phyloP scores from a whole-genome alignment of 2,888 invertebrate genomes.

The Adelognathus sp. region DNA sequence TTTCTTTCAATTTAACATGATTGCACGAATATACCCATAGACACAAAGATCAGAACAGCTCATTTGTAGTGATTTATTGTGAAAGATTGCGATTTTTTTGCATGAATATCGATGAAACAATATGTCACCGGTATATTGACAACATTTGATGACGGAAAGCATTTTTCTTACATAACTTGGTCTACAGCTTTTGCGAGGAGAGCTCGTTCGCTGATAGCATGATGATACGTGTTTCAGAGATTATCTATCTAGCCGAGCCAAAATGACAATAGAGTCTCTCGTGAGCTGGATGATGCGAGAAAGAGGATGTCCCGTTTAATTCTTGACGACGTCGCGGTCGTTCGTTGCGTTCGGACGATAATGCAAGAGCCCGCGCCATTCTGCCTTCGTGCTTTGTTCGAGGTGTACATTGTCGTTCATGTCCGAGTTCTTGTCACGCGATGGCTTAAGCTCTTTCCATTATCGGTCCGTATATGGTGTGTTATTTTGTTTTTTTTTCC shows the following conservation, averaged over 20 bases:
- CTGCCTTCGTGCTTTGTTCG: not conserved
- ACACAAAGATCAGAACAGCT: too few relatives aligned
- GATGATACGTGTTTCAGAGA: slow-evolving; percentile 12
- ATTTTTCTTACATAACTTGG: not conserved
- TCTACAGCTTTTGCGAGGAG: not conserved
- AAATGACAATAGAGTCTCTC: slow-evolving; percentile 3
- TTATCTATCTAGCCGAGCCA: not conserved
- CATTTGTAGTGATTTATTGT: too few relatives aligned
- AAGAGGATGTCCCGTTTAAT: slow-evolving; percentile 48
- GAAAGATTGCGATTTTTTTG: too few relatives aligned
- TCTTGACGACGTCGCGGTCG: slow-evolving; percentile 38
- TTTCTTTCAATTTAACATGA: too few relatives aligned
- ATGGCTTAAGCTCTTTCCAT: slow-evolving; percentile 29
- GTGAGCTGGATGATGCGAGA: slow-evolving; percentile 27
- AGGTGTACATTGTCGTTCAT: slow-evolving; percentile 2
- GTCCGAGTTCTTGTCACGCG: slow-evolving; percentile 14
- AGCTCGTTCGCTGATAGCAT: not conserved
- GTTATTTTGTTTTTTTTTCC: not conserved
- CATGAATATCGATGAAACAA: not conserved
- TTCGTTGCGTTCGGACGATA: slow-evolving; percentile 28
- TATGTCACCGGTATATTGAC: not conserved
- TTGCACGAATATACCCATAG: too few relatives aligned
- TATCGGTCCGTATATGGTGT: not conserved
- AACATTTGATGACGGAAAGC: not conserved
- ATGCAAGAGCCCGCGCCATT: slow-evolving; percentile 9